These are phyloP conservation scores for Geophilus truncorum DNA, from an alignment of 2,888 invertebrate genomes.

Conservation along the genomic window DNA sequence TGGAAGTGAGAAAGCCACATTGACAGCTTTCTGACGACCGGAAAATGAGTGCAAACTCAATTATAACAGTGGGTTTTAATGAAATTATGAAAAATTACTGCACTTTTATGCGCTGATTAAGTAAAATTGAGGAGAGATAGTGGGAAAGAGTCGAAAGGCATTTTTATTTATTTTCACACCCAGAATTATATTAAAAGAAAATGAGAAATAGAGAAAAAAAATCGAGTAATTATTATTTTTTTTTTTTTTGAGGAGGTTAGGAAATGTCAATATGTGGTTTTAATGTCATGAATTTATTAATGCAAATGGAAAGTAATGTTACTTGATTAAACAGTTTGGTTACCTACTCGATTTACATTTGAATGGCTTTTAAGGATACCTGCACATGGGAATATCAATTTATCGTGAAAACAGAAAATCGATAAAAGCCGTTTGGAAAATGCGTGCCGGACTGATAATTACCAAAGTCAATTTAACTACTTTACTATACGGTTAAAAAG, in stretches of 20 bases:
- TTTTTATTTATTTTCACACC: too few relatives aligned
- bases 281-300: too few relatives aligned
- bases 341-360: neutral
- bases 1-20: neutral
- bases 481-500: neutral
- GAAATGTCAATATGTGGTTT: too few relatives aligned
- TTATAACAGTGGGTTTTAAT: neutral
- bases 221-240: too few relatives aligned
- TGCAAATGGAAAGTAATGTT: neutral
- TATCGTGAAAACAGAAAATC: neutral
- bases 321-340: neutral
- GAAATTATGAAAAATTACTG: neutral
- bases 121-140: neutral
- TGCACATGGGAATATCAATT: neutral
- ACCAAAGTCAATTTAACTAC: neutral
- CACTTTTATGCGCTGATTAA: neutral
- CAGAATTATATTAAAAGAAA: too few relatives aligned
- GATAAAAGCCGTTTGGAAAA: neutral
- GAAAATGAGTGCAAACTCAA: neutral
- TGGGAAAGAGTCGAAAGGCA: too few relatives aligned
- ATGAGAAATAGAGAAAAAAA: too few relatives aligned
- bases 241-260: too few relatives aligned
- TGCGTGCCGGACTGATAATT: neutral
- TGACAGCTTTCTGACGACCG: neutral
- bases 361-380: conserved; percentile 20